Conservation (phyloP, 2,888 invertebrate species). For the Rhagonycha fulva region DNA sequence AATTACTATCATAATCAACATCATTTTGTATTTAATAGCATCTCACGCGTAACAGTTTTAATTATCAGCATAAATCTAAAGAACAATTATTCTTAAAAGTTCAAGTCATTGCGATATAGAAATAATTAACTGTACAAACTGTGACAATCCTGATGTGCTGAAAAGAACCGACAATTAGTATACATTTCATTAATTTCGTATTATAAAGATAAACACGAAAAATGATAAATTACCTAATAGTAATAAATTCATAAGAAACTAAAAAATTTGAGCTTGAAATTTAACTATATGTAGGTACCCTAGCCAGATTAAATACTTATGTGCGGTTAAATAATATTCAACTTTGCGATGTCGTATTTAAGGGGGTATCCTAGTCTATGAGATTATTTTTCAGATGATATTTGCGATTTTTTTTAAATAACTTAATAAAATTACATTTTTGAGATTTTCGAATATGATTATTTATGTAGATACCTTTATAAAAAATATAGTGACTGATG, state of each 20-base stretch:
- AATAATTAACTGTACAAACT: constrained; percentile 4
- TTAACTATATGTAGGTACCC: not conserved
- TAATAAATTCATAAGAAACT: not conserved
- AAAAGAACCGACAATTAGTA: constrained; percentile 3
- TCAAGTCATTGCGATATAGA: not conserved
- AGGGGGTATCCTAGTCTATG: too few species aligned
- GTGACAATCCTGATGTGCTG: not conserved
- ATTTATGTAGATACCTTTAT: too few species aligned
- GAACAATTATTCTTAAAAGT: constrained; percentile 9
- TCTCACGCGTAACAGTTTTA: constrained; percentile 36
- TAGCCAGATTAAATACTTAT: not conserved
- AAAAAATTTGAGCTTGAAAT: not conserved
- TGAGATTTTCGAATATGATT: too few species aligned
- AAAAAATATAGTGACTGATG: too few species aligned
- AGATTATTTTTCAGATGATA: too few species aligned
- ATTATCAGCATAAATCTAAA: constrained; percentile 31
- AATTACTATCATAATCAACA: constrained; percentile 35
- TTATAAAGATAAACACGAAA: not conserved
- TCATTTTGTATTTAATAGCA: constrained; percentile 36
- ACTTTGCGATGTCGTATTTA: too few species aligned
- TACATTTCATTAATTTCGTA: not conserved
- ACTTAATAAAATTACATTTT: too few species aligned
- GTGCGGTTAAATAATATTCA: not conserved
- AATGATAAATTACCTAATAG: not conserved
- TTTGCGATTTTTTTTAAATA: too few species aligned